Evolutionary conservation across 2,888 invertebrate species (phyloP).

Genomic region (Lingula anatina): DNA sequence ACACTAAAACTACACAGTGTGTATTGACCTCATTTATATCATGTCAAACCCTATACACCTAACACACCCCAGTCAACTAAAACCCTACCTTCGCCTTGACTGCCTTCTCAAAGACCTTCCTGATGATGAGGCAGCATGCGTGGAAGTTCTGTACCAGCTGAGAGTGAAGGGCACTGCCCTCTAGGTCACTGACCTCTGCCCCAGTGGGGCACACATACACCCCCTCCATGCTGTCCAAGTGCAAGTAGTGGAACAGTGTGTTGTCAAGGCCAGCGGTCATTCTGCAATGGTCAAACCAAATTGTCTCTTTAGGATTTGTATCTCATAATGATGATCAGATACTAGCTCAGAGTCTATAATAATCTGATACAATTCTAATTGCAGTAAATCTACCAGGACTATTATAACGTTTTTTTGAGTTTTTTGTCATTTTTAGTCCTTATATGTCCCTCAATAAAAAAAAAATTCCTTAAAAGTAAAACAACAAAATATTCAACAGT

Average conservation of each 20-base stretch:
- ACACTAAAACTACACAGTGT: no score
- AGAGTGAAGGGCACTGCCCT: slow-evolving; percentile 51
- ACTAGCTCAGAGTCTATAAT: no score
- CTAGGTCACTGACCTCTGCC: slow-evolving; percentile 32
- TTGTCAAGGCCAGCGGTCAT: slow-evolving; percentile 67
- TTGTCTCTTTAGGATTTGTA: neutral
- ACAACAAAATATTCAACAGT: no score
- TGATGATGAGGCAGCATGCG: slow-evolving; percentile 67
- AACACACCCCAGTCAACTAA: neutral
- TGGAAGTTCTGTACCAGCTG: slow-evolving; percentile 69
- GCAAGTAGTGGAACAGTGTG: slow-evolving; percentile 70
- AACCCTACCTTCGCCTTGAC: slow-evolving; percentile 35
- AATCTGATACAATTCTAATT: no score
- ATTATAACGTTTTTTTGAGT: no score
- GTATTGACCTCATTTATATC: no score
- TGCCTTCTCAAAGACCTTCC: slow-evolving; percentile 67
- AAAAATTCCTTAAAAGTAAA: no score
- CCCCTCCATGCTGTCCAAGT: slow-evolving; percentile 68
- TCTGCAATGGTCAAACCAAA: slow-evolving; percentile 26
- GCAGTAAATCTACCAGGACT: no score
- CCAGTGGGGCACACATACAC: slow-evolving; percentile 67
- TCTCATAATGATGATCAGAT: slow-evolving; percentile 8
- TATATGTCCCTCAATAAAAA: no score
- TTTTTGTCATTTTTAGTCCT: no score
- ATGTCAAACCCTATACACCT: neutral